phyloP scores from a whole-genome alignment of 2,113 vertebrate genomes.

The Acrocephalus arundinaceus region DNA sequence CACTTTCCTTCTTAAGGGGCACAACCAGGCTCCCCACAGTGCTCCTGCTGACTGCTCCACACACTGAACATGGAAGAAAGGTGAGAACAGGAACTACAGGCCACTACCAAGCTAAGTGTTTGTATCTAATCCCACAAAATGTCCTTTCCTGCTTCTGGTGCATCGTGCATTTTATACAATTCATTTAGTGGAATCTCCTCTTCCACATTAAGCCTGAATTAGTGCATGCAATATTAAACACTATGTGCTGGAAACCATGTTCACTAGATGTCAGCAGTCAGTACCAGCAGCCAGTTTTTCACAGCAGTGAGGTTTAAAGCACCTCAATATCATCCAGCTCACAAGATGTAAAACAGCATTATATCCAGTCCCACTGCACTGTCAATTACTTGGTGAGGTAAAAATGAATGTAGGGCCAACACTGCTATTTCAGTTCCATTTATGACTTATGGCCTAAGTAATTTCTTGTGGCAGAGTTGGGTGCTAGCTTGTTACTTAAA shows the following conservation, averaged over 20 bases:
- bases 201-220: conserved; percentile 1
- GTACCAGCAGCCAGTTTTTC: neutral
- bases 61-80: neutral
- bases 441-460: neutral
- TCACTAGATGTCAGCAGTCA: neutral
- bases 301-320: neutral
- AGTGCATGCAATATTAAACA: neutral
- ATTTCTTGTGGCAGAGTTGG: neutral
- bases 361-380: neutral
- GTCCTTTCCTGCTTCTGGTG: neutral
- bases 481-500: neutral
- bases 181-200: neutral
- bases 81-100: neutral
- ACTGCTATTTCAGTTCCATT: neutral
- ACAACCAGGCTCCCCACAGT: neutral
- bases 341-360: neutral
- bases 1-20: neutral
- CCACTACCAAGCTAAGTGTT: neutral
- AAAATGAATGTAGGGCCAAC: neutral
- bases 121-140: neutral
- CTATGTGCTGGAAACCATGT: neutral
- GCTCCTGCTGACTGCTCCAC: neutral
- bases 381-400: neutral
- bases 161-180: neutral
- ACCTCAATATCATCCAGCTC: neutral